These are phyloP conservation scores for Eleginops maclovinus DNA, from an alignment of 2,113 vertebrate genomes.

Conservation along the genomic window DNA sequence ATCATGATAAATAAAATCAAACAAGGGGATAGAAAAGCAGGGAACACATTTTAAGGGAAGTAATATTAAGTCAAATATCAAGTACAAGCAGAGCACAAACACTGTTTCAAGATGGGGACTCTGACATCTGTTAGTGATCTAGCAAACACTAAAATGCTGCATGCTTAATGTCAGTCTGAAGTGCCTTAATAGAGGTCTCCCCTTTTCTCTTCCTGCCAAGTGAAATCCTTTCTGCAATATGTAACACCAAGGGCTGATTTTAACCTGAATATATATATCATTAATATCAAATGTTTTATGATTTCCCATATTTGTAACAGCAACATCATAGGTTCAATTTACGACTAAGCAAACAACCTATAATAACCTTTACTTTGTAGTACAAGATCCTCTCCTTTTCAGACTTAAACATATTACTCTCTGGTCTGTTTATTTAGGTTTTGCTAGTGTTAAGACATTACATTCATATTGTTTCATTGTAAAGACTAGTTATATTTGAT, in stretches of 20 bases:
- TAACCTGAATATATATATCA: background rate
- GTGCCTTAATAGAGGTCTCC: constrained; percentile 38
- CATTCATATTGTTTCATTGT: background rate
- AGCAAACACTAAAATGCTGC: constrained; percentile 48
- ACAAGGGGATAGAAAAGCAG: background rate
- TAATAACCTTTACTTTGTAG: background rate
- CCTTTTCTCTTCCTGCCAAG: constrained; percentile 43
- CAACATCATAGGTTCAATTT: too few relatives aligned
- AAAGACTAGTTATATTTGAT: background rate
- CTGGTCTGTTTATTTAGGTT: too few relatives aligned
- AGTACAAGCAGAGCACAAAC: constrained; percentile 43
- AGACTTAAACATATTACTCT: background rate
- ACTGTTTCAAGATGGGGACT: constrained; percentile 64
- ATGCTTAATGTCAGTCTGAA: constrained; percentile 64
- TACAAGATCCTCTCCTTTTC: too few relatives aligned
- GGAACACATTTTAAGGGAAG: constrained; percentile 14
- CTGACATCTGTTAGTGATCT: constrained; percentile 77
- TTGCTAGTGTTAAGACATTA: background rate
- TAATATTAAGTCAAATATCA: constrained; percentile 49
- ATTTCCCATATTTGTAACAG: too few relatives aligned
- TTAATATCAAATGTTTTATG: too few relatives aligned
- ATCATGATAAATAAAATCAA: constrained; percentile 8
- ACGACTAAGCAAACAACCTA: background rate
- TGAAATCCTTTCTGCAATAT: constrained; percentile 20
- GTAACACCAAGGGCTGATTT: background rate